These are phyloP conservation scores for Apolygus lucorum DNA, from an alignment of 1,140 invertebrate species.

Conservation along the genomic window DNA sequence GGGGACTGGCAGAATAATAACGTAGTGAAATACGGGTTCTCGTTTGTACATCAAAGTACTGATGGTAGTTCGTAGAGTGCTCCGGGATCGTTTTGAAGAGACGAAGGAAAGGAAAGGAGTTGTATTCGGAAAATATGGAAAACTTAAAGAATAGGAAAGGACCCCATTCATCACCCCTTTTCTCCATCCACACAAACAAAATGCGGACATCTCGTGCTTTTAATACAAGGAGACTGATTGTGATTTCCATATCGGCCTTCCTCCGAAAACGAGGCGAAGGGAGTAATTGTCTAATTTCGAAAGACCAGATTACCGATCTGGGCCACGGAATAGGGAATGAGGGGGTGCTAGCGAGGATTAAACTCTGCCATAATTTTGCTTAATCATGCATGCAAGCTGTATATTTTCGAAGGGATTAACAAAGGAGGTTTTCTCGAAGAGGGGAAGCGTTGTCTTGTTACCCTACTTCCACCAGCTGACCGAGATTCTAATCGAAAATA, in stretches of 20 bases:
- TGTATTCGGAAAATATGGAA: not conserved
- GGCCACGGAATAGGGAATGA: not conserved
- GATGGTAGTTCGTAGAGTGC: not conserved
- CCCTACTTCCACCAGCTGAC: too few relatives aligned
- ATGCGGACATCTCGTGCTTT: not conserved
- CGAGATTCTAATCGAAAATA: too few relatives aligned
- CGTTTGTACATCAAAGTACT: not conserved
- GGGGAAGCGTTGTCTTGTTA: not conserved
- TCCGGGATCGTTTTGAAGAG: too few relatives aligned
- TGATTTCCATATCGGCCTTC: not conserved
- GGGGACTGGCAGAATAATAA: not conserved
- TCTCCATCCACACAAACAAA: not conserved
- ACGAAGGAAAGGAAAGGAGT: not conserved
- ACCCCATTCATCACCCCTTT: not conserved
- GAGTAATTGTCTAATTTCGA: not conserved
- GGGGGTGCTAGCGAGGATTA: not conserved
- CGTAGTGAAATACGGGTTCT: not conserved
- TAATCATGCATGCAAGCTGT: not conserved
- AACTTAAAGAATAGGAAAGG: not conserved
- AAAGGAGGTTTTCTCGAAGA: not conserved
- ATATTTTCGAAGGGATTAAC: not conserved
- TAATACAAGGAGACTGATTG: not conserved
- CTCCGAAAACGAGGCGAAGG: not conserved
- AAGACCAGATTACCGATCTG: not conserved
- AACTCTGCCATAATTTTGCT: not conserved